phyloP scores from a whole-genome alignment of 37 sponge, comb jelly and placozoan species.

The Spongilla lacustris region DNA sequence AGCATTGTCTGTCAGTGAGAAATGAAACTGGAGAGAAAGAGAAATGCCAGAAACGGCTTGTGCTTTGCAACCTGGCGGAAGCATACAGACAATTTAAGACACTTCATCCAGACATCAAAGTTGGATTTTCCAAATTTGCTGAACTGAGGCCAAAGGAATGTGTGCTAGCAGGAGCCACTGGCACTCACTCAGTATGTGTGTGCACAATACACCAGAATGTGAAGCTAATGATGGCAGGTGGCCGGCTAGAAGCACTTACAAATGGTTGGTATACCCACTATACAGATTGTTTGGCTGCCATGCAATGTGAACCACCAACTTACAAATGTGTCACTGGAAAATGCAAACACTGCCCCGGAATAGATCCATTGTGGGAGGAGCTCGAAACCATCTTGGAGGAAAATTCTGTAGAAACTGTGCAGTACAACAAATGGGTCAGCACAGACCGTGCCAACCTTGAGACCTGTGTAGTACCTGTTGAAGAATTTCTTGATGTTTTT shows the following conservation, averaged over 20 bases:
- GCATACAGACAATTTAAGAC: conserved; percentile 24
- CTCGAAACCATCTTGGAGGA: conserved; percentile 8
- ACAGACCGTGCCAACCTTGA: conserved; percentile 38
- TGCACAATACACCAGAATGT: conserved; percentile 63
- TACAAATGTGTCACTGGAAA: background rate
- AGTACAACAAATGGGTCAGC: conserved; percentile 6
- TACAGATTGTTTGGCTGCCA: background rate
- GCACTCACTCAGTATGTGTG: conserved; percentile 66
- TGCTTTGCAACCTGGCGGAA: conserved; percentile 40
- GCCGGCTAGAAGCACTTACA: background rate
- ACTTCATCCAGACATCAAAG: background rate
- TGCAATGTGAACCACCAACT: conserved; percentile 7
- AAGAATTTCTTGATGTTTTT: conserved; percentile 31
- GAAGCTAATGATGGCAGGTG: conserved; percentile 43
- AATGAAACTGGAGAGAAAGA: background rate
- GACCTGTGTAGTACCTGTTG: background rate
- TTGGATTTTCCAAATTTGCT: conserved; percentile 59
- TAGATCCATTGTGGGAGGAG: background rate
- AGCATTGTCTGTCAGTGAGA: conserved; percentile 25
- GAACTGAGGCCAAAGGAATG: conserved; percentile 48
- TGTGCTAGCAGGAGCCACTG: conserved; percentile 35
- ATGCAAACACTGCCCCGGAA: conserved; percentile 10
- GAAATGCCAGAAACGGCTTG: conserved; percentile 14
- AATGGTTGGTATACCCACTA: background rate
- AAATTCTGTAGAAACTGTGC: conserved; percentile 7